Percentiles rank a stretch among this genome's conserved stretches.
phyloP scores from a whole-genome alignment of 2,113 vertebrate genomes.

The Clarias macrocephalus region DNA sequence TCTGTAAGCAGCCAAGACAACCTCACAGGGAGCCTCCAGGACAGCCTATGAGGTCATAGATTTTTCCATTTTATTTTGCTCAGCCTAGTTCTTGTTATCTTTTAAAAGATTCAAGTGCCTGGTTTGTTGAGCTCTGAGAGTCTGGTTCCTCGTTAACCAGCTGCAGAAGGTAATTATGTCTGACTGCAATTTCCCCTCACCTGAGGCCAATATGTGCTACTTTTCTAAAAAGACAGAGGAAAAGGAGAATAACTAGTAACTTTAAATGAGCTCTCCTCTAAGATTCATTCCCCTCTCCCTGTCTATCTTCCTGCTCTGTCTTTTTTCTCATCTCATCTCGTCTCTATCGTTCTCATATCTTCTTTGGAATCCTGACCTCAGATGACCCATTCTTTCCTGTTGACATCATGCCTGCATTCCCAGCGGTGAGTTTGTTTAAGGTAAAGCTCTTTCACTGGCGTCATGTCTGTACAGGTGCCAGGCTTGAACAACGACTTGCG shows the following conservation, averaged over 20 bases:
- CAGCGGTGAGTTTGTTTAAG: conserved; percentile 49
- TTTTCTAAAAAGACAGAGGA: neutral
- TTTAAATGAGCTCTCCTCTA: neutral
- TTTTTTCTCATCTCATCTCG: neutral
- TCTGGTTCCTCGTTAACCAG: conserved; percentile 60
- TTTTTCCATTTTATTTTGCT: conserved; percentile 43
- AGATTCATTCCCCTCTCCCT: neutral
- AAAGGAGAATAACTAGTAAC: neutral
- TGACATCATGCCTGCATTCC: conserved; percentile 44
- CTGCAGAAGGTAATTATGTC: conserved; percentile 15
- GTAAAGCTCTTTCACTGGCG: conserved; percentile 58
- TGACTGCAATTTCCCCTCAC: neutral
- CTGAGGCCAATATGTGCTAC: conserved; percentile 9
- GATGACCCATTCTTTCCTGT: conserved; percentile 51
- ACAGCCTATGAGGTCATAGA: conserved; percentile 12
- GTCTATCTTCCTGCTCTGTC: neutral
- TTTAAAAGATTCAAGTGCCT: conserved; percentile 57
- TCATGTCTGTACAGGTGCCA: conserved; percentile 58
- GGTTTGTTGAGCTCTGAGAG: conserved; percentile 51
- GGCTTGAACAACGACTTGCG: conserved; percentile 54
- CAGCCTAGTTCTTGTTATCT: conserved; percentile 50
- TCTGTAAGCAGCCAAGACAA: neutral
- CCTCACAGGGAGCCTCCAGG: conserved; percentile 11
- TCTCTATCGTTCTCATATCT: conserved; percentile 35
- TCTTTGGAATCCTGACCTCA: conserved; percentile 55